Evolutionary conservation across 2,113 vertebrate species (phyloP).

Genomic region (Etia nguti): DNA sequence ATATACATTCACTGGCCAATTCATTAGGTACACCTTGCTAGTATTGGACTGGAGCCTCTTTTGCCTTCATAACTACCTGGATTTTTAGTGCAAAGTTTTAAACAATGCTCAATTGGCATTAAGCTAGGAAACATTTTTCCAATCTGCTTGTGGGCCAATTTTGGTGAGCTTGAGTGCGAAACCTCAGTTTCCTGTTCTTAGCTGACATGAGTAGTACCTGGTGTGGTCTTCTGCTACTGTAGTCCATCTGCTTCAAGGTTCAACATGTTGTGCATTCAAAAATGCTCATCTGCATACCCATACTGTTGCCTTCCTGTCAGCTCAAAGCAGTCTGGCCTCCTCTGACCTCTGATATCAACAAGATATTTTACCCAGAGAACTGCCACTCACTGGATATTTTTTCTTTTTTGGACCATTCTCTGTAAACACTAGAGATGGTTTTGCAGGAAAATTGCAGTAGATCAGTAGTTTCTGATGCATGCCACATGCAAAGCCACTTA

Average conservation of each 20-base stretch:
- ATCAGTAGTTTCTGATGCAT: not conserved
- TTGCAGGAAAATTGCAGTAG: not conserved
- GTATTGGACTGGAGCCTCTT: not conserved
- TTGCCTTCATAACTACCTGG: not conserved
- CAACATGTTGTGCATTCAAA: not conserved
- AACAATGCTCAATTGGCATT: not conserved
- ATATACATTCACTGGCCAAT: not conserved
- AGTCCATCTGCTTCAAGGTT: not conserved
- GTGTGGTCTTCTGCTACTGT: not conserved
- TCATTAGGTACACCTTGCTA: not conserved
- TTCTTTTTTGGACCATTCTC: not conserved
- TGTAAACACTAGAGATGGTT: not conserved
- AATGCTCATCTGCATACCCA: not conserved
- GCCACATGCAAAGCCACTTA: not conserved
- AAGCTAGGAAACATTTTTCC: not conserved
- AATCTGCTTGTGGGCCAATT: not conserved
- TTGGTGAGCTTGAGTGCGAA: not conserved
- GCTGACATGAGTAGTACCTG: not conserved
- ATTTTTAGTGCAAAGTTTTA: not conserved
- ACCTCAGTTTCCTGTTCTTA: not conserved
- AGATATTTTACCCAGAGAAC: not conserved
- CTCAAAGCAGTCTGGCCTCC: not conserved
- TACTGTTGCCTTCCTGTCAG: not conserved
- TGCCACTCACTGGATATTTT: not conserved
- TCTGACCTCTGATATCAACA: not conserved